Evolutionary conservation across 2,888 invertebrate species (phyloP).

Genomic region (Chrysina gloriosa): DNA sequence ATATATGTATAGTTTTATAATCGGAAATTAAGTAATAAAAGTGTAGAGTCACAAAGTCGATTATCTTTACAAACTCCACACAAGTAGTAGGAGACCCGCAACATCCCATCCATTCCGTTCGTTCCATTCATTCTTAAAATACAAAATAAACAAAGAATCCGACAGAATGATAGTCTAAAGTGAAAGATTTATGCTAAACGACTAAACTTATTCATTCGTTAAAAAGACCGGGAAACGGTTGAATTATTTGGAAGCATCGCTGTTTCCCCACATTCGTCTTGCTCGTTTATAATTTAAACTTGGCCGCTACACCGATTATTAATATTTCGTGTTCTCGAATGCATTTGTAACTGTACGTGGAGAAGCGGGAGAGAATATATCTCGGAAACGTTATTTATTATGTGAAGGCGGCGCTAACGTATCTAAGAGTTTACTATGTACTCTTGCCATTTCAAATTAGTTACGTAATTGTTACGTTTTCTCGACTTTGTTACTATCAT

Average conservation of each 20-base stretch:
- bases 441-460: neutral
- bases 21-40: too few relatives aligned
- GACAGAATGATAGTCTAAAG: too few relatives aligned
- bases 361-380: constrained; percentile 23
- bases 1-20: too few relatives aligned
- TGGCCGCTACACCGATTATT: constrained; percentile 32
- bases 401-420: constrained; percentile 4
- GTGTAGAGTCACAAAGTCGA: too few relatives aligned
- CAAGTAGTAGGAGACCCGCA: too few relatives aligned
- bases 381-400: constrained; percentile 29
- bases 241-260: constrained; percentile 13
- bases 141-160: too few relatives aligned
- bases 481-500: too few relatives aligned
- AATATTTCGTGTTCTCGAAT: constrained; percentile 31
- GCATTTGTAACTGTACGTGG: constrained; percentile 38
- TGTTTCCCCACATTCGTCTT: constrained; percentile 25
- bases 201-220: constrained; percentile 25
- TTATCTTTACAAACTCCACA: too few relatives aligned
- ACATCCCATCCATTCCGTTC: too few relatives aligned
- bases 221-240: neutral
- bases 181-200: constrained; percentile 20
- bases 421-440: constrained; percentile 11
- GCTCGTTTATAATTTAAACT: constrained; percentile 38
- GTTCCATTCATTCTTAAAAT: too few relatives aligned
- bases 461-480: neutral